phyloP scores from a whole-genome alignment of 2,113 vertebrate genomes.

The Onychostruthus taczanowskii region DNA sequence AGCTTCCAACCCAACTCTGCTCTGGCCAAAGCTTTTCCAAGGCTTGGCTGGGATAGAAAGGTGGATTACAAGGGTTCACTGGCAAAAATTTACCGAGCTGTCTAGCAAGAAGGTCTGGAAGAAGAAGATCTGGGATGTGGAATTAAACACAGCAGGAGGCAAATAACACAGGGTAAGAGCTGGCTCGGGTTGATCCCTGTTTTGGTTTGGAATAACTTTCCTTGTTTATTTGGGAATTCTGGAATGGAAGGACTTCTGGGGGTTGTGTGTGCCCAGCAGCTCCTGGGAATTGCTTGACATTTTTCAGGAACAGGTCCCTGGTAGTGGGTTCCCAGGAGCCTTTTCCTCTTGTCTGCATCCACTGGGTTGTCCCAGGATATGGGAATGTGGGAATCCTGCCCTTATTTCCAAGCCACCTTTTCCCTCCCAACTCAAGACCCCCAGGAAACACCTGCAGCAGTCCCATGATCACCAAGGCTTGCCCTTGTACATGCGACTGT shows the following conservation, averaged over 20 bases:
- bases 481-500: rapidly evolving
- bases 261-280: neutral
- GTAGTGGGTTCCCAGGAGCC: neutral
- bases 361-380: too few species aligned
- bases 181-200: neutral
- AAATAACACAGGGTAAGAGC: constrained; percentile 55
- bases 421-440: neutral
- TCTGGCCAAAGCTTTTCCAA: neutral
- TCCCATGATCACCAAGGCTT: neutral
- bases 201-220: constrained; percentile 20
- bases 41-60: neutral
- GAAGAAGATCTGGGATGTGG: neutral
- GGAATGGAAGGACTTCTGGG: neutral
- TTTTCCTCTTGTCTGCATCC: neutral
- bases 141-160: constrained; percentile 59
- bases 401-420: neutral
- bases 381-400: neutral
- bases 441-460: neutral
- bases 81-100: neutral
- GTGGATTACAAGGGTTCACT: neutral
- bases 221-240: neutral
- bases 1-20: neutral
- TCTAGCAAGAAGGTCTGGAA: neutral
- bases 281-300: neutral
- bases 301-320: neutral